Base-by-base conservation (phyloP, 2,888 invertebrate genomes). In the Ichneumoninae sp. region DNA sequence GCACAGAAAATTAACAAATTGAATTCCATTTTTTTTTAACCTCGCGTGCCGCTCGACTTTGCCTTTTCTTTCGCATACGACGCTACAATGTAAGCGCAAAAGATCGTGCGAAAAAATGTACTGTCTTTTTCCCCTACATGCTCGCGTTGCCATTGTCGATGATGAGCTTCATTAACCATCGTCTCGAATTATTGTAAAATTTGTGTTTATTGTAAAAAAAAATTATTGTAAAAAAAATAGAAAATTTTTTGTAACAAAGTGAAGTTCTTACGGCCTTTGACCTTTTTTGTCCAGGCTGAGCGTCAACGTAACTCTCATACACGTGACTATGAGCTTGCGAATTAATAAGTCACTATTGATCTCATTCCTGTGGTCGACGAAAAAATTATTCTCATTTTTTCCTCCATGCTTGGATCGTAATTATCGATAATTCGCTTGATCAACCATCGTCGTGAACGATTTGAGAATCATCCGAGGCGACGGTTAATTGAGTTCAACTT, bases 1-100 rank as follows among this genome's bases (percentile, higher is more conserved):
- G 33, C 33, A 33, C 33, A 6, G 33, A 6, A 33, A 6, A 33
- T 33, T 33, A 33, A 33, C 6, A 6, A 6, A 33, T 60, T 52
- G 47, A 33, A 74, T 80, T 36, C 44, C 63, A 71, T 60, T 54
- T 71, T 81, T 82, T 83, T 81, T 74, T 82, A 71, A 76, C 86
- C 85, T 83, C 75, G 85, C 83, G 85, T 88, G 87, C 83, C 81
- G 84, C 78, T 86, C 80, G 86, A 86, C 83, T 86, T 86, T 66
- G 71, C 65, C 57, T 68, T n/a, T 52, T 19, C 50, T 65, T 54
- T 65, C 40, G 22, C 33, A 33, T 40, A 66, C 54, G 33, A n/a
- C 78, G 36, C 77, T 19, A 54, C 50, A 30, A 60, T 60, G 16
- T 54, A 22, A 8, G 54, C 50, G n/a, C 19, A 52, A 6, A 33